Evolutionary conservation across 2,888 invertebrate species (phyloP).

Genomic region (Lamellibrachia columna): DNA sequence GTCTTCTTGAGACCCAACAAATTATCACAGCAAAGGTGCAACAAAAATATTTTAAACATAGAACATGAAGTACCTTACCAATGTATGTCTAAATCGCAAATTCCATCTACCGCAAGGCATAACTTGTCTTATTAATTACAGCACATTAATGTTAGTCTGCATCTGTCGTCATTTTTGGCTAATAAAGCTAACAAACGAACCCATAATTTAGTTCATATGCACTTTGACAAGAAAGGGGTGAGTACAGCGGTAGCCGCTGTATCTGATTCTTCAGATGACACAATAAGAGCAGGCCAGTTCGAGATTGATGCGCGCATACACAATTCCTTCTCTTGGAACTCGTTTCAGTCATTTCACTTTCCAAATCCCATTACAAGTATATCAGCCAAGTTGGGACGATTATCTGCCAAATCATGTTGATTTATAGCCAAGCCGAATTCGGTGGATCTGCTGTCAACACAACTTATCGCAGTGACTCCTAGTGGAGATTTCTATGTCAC

Average conservation of each 20-base stretch:
- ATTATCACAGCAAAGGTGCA: no score
- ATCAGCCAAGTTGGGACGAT: not conserved
- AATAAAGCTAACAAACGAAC: no score
- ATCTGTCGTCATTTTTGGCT: no score
- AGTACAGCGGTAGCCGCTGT: no score
- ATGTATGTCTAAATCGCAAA: not conserved
- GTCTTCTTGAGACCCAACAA: not conserved
- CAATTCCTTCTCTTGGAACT: no score
- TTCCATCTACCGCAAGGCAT: not conserved
- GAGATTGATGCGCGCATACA: no score
- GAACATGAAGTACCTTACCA: not conserved
- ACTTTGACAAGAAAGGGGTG: no score
- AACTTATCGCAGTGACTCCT: not conserved
- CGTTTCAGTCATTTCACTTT: no score
- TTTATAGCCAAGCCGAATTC: not conserved
- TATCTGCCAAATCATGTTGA: not conserved
- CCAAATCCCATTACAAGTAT: not conserved
- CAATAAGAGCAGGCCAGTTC: no score
- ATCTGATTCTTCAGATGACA: no score
- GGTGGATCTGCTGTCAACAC: not conserved
- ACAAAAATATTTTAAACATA: no score
- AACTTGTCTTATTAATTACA: not conserved
- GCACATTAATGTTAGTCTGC: not conserved
- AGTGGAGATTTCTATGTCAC: not conserved
- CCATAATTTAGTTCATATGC: no score